Conservation (phyloP, 1,140 invertebrate genomes). For the Tetragnatha versicolor region DNA sequence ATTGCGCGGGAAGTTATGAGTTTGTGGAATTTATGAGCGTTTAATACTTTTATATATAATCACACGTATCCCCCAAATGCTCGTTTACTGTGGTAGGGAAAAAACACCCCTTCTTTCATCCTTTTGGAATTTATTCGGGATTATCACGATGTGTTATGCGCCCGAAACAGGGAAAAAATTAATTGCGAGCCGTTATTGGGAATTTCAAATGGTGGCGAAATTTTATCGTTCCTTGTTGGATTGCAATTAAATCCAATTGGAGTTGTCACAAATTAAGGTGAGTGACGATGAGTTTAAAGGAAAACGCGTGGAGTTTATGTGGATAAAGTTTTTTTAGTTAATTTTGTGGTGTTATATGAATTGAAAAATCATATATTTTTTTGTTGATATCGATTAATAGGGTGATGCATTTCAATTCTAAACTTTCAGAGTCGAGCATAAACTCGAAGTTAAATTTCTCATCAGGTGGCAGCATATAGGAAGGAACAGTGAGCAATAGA, state of each 20-base stretch:
- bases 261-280: slow-evolving; percentile 2
- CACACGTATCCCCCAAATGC: slow-evolving; percentile 8
- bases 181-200: background rate
- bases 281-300: background rate
- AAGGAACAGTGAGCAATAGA: too few relatives aligned
- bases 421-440: too few relatives aligned
- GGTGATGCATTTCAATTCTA: too few relatives aligned
- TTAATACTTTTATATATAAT: slow-evolving; percentile 33
- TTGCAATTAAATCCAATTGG: slow-evolving; percentile 5
- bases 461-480: too few relatives aligned
- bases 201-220: background rate
- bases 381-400: too few relatives aligned
- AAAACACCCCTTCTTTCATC: background rate
- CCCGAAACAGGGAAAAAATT: background rate
- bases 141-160: background rate
- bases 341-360: too few relatives aligned
- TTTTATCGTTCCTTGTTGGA: slow-evolving; percentile 5
- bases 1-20: slow-evolving; percentile 31
- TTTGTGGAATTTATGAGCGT: background rate
- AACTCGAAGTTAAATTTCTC: too few relatives aligned
- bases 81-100: background rate
- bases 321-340: too few relatives aligned
- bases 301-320: too few relatives aligned
- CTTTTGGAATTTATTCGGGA: background rate
- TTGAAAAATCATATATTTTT: too few relatives aligned